Evolutionary conservation across 1,140 invertebrate genomes (phyloP).

Genomic region (Ctenoplectra terminalis): DNA sequence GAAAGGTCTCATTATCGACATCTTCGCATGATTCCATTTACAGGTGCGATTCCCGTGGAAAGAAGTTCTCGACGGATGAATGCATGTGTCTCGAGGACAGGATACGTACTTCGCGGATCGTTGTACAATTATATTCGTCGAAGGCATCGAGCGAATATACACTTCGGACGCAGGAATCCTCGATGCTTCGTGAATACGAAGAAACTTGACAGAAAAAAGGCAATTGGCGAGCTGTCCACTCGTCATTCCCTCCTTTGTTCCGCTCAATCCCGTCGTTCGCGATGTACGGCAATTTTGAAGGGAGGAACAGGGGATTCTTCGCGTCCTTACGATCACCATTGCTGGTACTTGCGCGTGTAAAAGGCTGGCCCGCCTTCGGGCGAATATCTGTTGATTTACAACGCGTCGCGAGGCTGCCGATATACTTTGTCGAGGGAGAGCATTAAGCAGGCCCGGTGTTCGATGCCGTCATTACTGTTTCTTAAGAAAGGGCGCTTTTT

Average conservation of each 20-base stretch:
- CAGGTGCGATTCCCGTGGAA: constrained; percentile 15
- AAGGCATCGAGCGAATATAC: neutral
- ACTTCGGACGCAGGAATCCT: neutral
- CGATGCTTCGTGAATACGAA: too few relatives aligned
- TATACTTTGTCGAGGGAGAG: constrained; percentile 44
- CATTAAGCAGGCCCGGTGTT: constrained; percentile 48
- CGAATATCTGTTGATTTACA: constrained; percentile 59
- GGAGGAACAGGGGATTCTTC: neutral
- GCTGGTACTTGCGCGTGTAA: constrained; percentile 15
- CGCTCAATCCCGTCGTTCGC: neutral
- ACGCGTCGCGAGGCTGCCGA: constrained; percentile 43
- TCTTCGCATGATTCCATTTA: constrained; percentile 22
- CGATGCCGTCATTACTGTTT: constrained; percentile 54
- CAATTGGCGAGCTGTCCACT: neutral
- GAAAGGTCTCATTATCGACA: constrained; percentile 2
- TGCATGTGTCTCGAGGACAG: neutral
- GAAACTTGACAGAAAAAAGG: neutral
- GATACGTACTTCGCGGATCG: neutral
- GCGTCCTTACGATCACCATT: neutral
- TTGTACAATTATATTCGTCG: neutral
- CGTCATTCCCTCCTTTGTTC: neutral
- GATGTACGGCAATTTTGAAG: neutral
- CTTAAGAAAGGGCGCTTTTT: constrained; percentile 52
- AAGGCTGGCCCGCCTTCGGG: constrained; percentile 9
- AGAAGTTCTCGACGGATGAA: neutral